Conservation (phyloP, 2,113 vertebrate genomes). For the Odobenus rosmarus region DNA sequence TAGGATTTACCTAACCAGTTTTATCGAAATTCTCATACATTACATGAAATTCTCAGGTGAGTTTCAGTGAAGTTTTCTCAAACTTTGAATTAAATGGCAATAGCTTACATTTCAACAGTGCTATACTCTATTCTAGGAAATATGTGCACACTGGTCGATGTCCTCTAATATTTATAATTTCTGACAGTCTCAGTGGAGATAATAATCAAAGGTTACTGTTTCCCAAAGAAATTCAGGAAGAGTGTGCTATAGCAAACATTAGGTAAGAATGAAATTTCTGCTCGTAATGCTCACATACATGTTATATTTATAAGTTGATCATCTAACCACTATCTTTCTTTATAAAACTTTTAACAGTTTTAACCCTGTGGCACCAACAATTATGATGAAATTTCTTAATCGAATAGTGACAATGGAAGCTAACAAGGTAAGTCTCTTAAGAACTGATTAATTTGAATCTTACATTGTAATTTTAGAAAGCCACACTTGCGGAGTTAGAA, state of each 20-base stretch:
- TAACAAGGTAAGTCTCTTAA: constrained; percentile 86
- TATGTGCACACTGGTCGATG: constrained; percentile 90
- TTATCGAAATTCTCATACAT: constrained; percentile 90
- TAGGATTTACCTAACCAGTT: constrained; percentile 98
- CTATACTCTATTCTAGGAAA: constrained; percentile 83
- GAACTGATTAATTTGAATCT: constrained; percentile 32
- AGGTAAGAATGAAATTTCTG: constrained; percentile 84
- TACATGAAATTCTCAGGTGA: constrained; percentile 95
- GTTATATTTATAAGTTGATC: constrained; percentile 27
- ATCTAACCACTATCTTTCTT: constrained; percentile 57
- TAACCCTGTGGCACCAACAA: constrained; percentile 96
- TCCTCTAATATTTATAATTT: constrained; percentile 94
- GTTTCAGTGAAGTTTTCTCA: constrained; percentile 60
- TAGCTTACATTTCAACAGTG: neutral
- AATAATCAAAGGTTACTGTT: constrained; percentile 91
- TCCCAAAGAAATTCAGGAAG: constrained; percentile 91
- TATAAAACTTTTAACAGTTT: constrained; percentile 89
- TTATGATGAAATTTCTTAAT: constrained; percentile 94
- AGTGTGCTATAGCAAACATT: constrained; percentile 89
- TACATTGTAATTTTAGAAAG: constrained; percentile 11
- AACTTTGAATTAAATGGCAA: neutral
- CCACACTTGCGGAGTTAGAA: neutral
- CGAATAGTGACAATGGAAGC: constrained; percentile 90
- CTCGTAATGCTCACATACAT: neutral
- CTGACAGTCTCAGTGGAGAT: constrained; percentile 92